phyloP scores from a whole-genome alignment of 2,888 invertebrate species.

The Drosophila hawaiiensis region DNA sequence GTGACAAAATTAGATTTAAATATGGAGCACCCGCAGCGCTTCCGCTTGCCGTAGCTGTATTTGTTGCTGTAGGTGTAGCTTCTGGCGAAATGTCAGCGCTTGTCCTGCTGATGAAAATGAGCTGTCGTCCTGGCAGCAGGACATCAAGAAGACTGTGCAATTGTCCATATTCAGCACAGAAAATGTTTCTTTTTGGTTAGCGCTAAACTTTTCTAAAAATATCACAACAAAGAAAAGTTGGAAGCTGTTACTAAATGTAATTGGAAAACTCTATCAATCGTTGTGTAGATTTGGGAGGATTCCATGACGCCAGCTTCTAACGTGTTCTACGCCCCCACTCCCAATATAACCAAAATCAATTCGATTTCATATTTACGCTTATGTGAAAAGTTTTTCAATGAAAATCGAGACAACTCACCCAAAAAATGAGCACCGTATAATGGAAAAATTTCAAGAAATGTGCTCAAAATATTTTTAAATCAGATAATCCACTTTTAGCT shows the following conservation, averaged over 20 bases:
- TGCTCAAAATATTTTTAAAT: not conserved
- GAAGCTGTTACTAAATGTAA: slow-evolving; percentile 38
- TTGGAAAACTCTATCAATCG: slow-evolving; percentile 48
- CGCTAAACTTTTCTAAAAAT: slow-evolving; percentile 23
- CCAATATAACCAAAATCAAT: slow-evolving; percentile 67
- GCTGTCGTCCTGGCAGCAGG: slow-evolving; percentile 44
- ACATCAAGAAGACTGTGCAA: slow-evolving; percentile 8
- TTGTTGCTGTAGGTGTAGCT: slow-evolving; percentile 22
- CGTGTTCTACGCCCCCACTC: not conserved
- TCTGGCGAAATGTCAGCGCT: slow-evolving; percentile 69
- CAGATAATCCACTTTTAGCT: not conserved
- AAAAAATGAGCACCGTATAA: slow-evolving; percentile 15
- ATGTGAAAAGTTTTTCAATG: slow-evolving; percentile 78
- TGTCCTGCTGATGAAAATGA: slow-evolving; percentile 71
- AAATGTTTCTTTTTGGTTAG: slow-evolving; percentile 10
- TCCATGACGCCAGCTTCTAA: not conserved
- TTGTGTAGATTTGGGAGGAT: slow-evolving; percentile 26
- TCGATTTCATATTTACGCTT: slow-evolving; percentile 74
- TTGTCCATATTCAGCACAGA: not conserved
- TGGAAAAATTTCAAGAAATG: slow-evolving; percentile 26
- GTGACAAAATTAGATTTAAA: slow-evolving; percentile 81
- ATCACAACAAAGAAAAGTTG: slow-evolving; percentile 18
- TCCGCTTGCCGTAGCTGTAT: slow-evolving; percentile 6
- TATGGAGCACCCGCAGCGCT: slow-evolving; percentile 62
- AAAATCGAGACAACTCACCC: slow-evolving; percentile 41